These are phyloP conservation scores for Sylvia atricapilla DNA, from an alignment of 2,113 vertebrate species.

Conservation along the genomic window DNA sequence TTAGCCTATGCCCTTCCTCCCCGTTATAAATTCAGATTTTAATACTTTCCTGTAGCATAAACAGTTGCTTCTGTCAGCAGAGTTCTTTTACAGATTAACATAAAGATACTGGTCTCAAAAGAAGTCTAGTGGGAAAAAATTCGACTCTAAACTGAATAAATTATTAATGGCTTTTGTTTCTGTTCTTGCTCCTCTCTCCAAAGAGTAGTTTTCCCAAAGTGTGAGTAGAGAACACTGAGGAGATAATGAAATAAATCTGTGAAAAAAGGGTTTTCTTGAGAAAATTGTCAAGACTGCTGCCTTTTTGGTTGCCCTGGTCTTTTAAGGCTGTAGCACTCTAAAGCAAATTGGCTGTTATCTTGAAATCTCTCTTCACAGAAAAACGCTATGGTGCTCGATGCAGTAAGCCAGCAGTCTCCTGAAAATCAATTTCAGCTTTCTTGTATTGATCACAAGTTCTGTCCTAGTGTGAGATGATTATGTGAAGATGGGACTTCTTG, in stretches of 20 bases:
- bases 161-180: background rate
- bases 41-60: background rate
- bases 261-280: conserved; percentile 42
- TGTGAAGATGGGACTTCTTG: background rate
- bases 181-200: background rate
- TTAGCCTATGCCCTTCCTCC: background rate
- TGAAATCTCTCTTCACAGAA: background rate
- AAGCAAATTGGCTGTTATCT: conserved; percentile 71
- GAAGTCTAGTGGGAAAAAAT: background rate
- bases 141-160: background rate
- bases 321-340: conserved; percentile 71
- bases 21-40: background rate
- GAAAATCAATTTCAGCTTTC: background rate
- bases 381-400: background rate
- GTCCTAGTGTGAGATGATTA: background rate
- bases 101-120: background rate
- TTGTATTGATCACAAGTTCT: background rate
- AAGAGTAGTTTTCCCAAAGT: background rate
- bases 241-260: conserved; percentile 35
- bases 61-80: background rate
- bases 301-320: conserved; percentile 52
- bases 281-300: conserved; percentile 81
- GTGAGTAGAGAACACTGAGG: background rate
- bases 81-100: background rate
- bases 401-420: background rate